Percentiles rank a stretch among this genome's conserved stretches.
These are phyloP conservation scores for Protonibea diacanthus DNA, from an alignment of 2,797 vertebrate species.

Conservation along the genomic window DNA sequence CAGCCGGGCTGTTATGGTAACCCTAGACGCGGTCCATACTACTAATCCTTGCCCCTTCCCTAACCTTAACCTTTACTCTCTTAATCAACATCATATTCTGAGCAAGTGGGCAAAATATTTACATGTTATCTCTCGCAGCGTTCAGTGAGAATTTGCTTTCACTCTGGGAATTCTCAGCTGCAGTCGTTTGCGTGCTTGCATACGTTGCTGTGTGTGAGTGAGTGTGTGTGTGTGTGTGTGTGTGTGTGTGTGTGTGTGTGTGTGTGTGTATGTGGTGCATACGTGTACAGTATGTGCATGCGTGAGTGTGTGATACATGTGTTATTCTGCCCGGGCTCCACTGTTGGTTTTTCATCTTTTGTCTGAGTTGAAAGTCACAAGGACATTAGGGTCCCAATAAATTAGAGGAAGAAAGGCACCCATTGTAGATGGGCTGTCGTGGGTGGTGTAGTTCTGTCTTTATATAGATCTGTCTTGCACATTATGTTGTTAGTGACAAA, in stretches of 20 bases:
- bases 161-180: slow-evolving; percentile 77
- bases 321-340: slow-evolving; percentile 60
- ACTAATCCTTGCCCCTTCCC: slow-evolving; percentile 86
- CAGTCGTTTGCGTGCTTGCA: slow-evolving; percentile 62
- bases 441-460: slow-evolving; percentile 75
- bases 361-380: slow-evolving; percentile 76
- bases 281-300: slow-evolving; percentile 29
- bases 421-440: slow-evolving; percentile 68
- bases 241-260: neutral
- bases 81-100: slow-evolving; percentile 89
- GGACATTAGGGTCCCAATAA: slow-evolving; percentile 80
- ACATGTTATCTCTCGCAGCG: slow-evolving; percentile 80
- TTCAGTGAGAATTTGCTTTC: slow-evolving; percentile 74
- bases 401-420: slow-evolving; percentile 82
- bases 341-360: slow-evolving; percentile 77
- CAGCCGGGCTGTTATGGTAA: slow-evolving; percentile 88
- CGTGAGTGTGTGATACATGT: slow-evolving; percentile 32
- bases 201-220: slow-evolving; percentile 34
- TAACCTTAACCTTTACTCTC: slow-evolving; percentile 89
- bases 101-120: slow-evolving; percentile 87
- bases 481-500: slow-evolving; percentile 70
- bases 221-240: slow-evolving; percentile 12
- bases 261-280: slow-evolving; percentile 20
- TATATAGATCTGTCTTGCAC: slow-evolving; percentile 75
- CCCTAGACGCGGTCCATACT: slow-evolving; percentile 83